These are phyloP conservation scores for Phocoena phocoena DNA, from an alignment of 2,113 vertebrate species.

Conservation along the genomic window DNA sequence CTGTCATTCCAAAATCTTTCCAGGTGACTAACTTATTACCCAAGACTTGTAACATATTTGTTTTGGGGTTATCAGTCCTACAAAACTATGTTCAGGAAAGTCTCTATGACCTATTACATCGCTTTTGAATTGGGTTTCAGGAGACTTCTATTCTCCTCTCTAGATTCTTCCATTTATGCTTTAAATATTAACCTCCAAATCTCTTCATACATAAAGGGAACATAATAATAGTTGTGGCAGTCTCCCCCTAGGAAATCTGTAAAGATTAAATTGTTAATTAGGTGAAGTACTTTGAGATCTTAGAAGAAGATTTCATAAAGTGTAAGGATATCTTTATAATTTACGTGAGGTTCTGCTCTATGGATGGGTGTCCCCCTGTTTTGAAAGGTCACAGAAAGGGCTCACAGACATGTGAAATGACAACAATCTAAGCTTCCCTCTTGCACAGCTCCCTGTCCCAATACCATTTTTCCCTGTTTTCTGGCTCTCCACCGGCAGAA, in stretches of 20 bases:
- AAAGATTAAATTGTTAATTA: slow-evolving; percentile 35
- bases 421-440: background rate
- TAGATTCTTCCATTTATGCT: background rate
- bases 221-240: background rate
- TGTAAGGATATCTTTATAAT: background rate
- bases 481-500: slow-evolving; percentile 33
- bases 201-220: background rate
- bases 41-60: background rate
- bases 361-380: slow-evolving; percentile 38
- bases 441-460: background rate
- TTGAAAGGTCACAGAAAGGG: background rate
- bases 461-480: slow-evolving; percentile 26
- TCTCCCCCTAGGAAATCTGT: background rate
- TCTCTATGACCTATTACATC: background rate
- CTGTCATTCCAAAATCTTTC: background rate
- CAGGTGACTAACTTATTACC: background rate
- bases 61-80: background rate
- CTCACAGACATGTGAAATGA: background rate
- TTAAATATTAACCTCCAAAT: background rate
- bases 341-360: background rate
- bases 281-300: background rate
- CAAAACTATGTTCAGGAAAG: background rate
- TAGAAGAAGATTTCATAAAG: background rate
- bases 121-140: background rate
- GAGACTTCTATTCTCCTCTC: background rate